Base-by-base conservation (phyloP, 2,888 invertebrate species). In the Anoplius nigerrimus region DNA sequence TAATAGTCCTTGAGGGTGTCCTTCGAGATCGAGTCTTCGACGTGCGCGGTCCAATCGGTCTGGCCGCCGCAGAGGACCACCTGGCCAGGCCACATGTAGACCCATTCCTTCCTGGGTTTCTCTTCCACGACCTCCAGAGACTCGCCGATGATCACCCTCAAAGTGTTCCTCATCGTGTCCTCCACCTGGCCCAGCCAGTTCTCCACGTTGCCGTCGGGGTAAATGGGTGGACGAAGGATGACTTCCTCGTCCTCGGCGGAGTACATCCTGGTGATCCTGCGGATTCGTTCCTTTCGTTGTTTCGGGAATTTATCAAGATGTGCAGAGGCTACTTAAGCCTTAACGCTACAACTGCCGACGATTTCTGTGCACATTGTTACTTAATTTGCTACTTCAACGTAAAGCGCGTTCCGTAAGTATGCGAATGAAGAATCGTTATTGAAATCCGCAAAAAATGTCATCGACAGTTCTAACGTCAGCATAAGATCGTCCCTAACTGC, bases 71-170 rank as follows among this genome's bases (percentile, higher is more conserved):
- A 94, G 55, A 95, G 93, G 2, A 95, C 94, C 5, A 95, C 92
- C 89, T 95, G 95, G 0, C 95, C 95, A 0, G 95, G 95, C 95
- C 95, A 95, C 57, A 91, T 90, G 62, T 94, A 89, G 45, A 95
- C 94, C 95, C 95, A 95, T 62, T 91, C 87, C 2, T 90, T 90
- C 11, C 94, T 78, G 2, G 81, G 60, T 84, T 89, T 80, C 0
- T 87, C 88, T 0, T 85, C 89, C 6, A 91, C 82, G 43, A 90
- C 84, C 0, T 88, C 89, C n/a, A 92, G 83, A 0, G 92, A 90
- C 1, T 90, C 90, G 87, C 85, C 11, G 46, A 84, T 78, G 11
- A 78, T 71, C 16, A 72, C 65, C 45, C 76, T 73, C 5, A 87
- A 34, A 2, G 93, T 92, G 77, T 93, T 92, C 75, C 91, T 91